Percentiles rank a stretch among this genome's conserved stretches.
Conservation (phyloP, 1,140 invertebrate genomes). For the Watersipora subatra region DNA sequence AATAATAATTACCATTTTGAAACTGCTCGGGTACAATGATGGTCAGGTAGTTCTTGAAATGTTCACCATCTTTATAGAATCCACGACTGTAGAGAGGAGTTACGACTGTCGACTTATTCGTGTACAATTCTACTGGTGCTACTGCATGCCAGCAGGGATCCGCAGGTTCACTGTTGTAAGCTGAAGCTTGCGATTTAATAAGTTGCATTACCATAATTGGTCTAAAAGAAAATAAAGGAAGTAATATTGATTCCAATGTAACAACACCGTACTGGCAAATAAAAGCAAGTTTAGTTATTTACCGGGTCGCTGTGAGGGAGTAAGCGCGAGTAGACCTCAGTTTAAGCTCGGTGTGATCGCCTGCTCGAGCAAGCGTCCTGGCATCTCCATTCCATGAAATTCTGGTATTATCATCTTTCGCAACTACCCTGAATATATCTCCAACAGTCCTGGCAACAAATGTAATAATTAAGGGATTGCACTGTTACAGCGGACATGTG, state of each 20-base stretch:
- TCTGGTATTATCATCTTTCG: background rate
- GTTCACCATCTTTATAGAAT: background rate
- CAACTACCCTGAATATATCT: background rate
- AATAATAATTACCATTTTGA: no score
- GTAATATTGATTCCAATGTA: no score
- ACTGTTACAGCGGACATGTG: no score
- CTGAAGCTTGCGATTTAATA: background rate
- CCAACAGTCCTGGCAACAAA: background rate
- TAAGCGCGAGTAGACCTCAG: no score
- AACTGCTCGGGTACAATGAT: no score
- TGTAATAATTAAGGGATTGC: no score
- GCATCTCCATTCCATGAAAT: background rate
- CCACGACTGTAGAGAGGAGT: background rate
- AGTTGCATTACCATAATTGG: background rate
- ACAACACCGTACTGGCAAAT: no score
- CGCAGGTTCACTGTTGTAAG: background rate
- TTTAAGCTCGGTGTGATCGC: background rate
- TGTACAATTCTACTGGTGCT: background rate
- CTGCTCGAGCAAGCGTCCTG: background rate
- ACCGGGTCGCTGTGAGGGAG: no score
- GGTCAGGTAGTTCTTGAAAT: no score
- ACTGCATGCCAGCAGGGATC: background rate
- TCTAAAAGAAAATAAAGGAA: no score
- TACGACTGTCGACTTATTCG: background rate
- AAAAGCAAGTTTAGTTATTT: no score